Evolutionary conservation across 2,888 invertebrate genomes (phyloP), one percentile per base, ranked within the genome.

Genomic region (Saturnia pavonia): DNA sequence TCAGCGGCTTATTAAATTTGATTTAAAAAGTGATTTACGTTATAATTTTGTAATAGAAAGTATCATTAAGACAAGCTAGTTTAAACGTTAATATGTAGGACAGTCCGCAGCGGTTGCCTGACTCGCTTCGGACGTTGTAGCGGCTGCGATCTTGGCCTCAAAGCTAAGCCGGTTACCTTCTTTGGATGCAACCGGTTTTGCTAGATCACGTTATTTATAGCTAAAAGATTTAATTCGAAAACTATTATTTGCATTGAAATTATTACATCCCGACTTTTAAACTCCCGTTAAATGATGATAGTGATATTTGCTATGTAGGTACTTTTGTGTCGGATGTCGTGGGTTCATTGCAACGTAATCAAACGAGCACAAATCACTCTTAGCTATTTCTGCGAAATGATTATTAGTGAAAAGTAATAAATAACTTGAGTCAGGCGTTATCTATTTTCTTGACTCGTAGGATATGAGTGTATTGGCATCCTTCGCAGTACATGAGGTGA

Each of bases 111-210:
- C 76, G 69, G 73, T 71, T 73, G 74, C 71, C 76, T 77, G 73
- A 74, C 74, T 80, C 82, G 79, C 80, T 67, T 77, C 80, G 74
- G 73, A 74, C 74, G 75, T 75, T 72, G 75, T 76, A 76, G 76
- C 78, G 78, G 77, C 79, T 80, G 81, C 85, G 86, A 83, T 86
- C 86, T 88, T 89, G 91, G 88, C 91, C 93, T 89, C 89, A 88
- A 88, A 89, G 85, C 82, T 82, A 82, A 86, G 88, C 88, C 90
- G 88, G 91, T 88, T 90, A 80, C 92, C 92, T 88, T 92, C 89
- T 92, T 91, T 88, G 92, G 87, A 75, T 79, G 80, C 84, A 86
- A 92, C 93, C 92, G 93, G 93, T 92, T 92, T 86, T 74, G 80
- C 80, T 80, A 84, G 85, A 86, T 84, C 85, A 85, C 81, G 82